Conservation (phyloP, 1,140 invertebrate genomes). For the Drosophila sechellia region DNA sequence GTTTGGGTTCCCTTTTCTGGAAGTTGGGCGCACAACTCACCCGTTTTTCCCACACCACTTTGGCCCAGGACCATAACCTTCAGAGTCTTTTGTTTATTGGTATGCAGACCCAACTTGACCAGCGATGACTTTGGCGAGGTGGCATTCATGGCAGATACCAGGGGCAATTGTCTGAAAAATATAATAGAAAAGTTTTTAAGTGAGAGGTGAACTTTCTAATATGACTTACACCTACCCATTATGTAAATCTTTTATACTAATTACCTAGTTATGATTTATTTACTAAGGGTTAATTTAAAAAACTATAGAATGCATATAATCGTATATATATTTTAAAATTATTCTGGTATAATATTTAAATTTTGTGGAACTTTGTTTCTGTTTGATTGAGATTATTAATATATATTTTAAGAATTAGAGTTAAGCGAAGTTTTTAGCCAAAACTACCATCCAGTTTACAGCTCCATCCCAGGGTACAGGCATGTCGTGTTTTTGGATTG, state of each 20-base stretch:
- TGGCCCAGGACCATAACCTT: slow-evolving; percentile 91
- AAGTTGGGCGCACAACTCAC: slow-evolving; percentile 84
- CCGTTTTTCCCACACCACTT: slow-evolving; percentile 91
- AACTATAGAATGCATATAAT: too few relatives aligned
- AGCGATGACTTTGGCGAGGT: slow-evolving; percentile 88
- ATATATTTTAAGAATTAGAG: neutral
- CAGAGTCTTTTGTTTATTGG: slow-evolving; percentile 87
- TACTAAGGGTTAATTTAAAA: too few relatives aligned
- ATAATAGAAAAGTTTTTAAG: slow-evolving; percentile 8
- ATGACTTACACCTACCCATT: neutral
- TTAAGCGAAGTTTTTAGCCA: neutral
- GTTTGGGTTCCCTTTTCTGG: slow-evolving; percentile 1
- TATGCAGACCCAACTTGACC: slow-evolving; percentile 87
- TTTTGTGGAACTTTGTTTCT: too few relatives aligned
- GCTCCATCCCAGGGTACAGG: neutral
- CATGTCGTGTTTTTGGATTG: neutral
- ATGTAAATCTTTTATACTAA: too few relatives aligned
- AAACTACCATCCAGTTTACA: too few relatives aligned
- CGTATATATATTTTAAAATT: too few relatives aligned
- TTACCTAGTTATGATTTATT: too few relatives aligned
- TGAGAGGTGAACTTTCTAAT: neutral
- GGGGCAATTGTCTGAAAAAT: slow-evolving; percentile 40
- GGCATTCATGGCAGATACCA: slow-evolving; percentile 84
- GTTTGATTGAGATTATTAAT: neutral
- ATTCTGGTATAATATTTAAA: too few relatives aligned